These are phyloP conservation scores for Macquaria australasica DNA, from an alignment of 2,113 vertebrate species.

Conservation along the genomic window DNA sequence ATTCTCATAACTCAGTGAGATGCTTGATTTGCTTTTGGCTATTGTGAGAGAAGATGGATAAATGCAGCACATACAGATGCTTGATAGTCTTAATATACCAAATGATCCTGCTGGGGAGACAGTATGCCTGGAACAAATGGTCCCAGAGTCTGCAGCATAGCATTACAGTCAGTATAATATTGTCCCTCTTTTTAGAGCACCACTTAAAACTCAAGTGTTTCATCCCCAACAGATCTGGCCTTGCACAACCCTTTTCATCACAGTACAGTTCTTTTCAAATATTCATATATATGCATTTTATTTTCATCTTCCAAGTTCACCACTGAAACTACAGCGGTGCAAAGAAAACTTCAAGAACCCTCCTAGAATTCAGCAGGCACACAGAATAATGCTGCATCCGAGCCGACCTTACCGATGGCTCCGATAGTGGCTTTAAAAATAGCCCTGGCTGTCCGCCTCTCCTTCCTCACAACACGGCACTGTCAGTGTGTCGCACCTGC, in stretches of 20 bases:
- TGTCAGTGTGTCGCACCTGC: constrained; percentile 73
- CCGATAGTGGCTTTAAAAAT: constrained; percentile 76
- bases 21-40: constrained; percentile 46
- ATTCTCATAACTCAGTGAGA: constrained; percentile 32
- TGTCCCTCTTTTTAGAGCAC: constrained; percentile 13
- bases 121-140: constrained; percentile 29
- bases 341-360: constrained; percentile 35
- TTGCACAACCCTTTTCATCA: constrained; percentile 12
- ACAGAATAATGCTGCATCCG: constrained; percentile 36
- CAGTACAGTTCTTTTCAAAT: constrained; percentile 34
- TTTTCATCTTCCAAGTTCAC: constrained; percentile 11
- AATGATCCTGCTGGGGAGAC: constrained; percentile 19
- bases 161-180: constrained; percentile 22
- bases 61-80: constrained; percentile 35
- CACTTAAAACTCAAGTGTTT: constrained; percentile 32
- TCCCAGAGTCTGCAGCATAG: constrained; percentile 16
- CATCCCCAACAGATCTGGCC: constrained; percentile 23
- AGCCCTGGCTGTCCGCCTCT: constrained; percentile 72
- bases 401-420: constrained; percentile 49
- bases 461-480: constrained; percentile 60
- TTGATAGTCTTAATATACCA: constrained; percentile 28
- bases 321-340: neutral
- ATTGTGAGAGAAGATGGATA: constrained; percentile 10
- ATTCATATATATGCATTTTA: constrained; percentile 52
- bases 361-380: constrained; percentile 37